phyloP scores from a whole-genome alignment of 2,797 vertebrate species.

The Todus mexicanus region DNA sequence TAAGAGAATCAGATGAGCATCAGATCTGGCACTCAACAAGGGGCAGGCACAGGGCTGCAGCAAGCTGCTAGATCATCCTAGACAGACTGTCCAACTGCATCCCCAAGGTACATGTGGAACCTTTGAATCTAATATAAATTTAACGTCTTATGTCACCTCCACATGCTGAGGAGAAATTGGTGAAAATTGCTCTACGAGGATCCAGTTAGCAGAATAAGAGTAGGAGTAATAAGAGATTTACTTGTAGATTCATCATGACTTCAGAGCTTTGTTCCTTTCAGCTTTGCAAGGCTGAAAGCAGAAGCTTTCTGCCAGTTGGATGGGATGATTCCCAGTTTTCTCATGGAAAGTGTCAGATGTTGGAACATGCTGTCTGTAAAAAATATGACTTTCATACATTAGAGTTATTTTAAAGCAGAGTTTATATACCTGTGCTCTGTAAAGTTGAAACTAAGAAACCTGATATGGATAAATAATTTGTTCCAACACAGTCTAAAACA shows the following conservation, averaged over 20 bases:
- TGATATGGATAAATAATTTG: neutral
- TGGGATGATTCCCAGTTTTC: neutral
- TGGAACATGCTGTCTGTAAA: neutral
- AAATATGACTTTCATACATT: neutral
- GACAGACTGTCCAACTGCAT: neutral
- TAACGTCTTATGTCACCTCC: neutral
- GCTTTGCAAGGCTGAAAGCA: neutral
- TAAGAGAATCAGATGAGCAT: neutral
- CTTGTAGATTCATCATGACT: neutral
- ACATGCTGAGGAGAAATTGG: neutral
- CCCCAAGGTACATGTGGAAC: neutral
- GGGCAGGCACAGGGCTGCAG: neutral
- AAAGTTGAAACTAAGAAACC: neutral
- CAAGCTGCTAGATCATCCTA: neutral
- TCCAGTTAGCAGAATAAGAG: neutral
- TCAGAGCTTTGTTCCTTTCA: neutral
- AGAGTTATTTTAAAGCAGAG: neutral
- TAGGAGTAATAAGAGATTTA: neutral
- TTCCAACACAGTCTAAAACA: neutral
- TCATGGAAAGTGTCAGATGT: neutral
- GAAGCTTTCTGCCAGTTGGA: neutral
- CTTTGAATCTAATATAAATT: neutral
- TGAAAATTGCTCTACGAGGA: neutral
- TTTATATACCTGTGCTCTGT: neutral
- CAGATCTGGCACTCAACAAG: neutral